Base-by-base conservation (phyloP, 2,797 vertebrate genomes). In the Sebastes matsubarae region DNA sequence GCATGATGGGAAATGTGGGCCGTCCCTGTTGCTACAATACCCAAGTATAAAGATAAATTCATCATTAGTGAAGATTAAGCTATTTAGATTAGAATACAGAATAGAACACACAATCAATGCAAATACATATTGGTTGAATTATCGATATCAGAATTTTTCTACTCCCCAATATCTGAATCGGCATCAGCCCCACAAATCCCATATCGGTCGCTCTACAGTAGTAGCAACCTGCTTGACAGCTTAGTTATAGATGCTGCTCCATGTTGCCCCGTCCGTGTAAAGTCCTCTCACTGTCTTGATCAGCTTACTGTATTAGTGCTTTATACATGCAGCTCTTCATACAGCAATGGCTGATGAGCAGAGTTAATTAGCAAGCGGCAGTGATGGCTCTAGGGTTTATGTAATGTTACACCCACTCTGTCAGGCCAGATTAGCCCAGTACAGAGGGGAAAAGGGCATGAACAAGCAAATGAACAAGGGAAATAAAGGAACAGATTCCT, bases 351-450 rank as follows among this genome's bases (percentile, higher is more conserved):
- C 63, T 89, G 84, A 93, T 87, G 79, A 91, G 59, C 81, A 81
- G 79, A 91, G 89, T 87, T 93, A 92, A 93, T 94, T 90, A 93
- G 86, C 70, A 74, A 79, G 85, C 18, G 4, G 70, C 80, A 87
- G 77, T 18, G 54, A 85, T 80, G 72, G 79, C 92, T 93, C 72
- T 66, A 61, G 89, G 92, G 85, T 90, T 92, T 89, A 89, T 92
- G 87, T 91, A 93, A 92, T 81, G 78, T 91, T 87, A 93, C 87
- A 90, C 86, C 84, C 89, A 86, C 87, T 86, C 82, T 94, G 91
- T 94, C 92, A 94, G 82, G 83, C 79, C 90, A 88, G 86, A 93
- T 93, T 87, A 93, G 78, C 75, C 69, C 52, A 75, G 72, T 24
- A 80, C 71, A 86, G 85, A 87, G 90, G 85, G 82, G 87, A 86